Percentiles rank a stretch among this genome's conserved stretches.
These are phyloP conservation scores for Cataglyphis cursor DNA, from an alignment of 2,888 invertebrate species.

Conservation along the genomic window DNA sequence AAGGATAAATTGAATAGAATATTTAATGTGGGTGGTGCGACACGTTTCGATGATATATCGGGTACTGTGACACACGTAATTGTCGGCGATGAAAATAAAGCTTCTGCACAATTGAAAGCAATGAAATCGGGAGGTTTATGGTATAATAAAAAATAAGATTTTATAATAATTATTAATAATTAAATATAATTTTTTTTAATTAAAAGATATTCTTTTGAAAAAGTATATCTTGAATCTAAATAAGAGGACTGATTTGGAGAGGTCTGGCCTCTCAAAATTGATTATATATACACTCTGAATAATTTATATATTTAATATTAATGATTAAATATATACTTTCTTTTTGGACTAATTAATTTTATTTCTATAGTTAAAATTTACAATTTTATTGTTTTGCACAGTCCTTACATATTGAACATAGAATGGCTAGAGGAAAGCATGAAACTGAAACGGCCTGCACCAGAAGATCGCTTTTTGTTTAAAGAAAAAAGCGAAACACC, in stretches of 20 bases:
- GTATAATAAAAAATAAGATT: conserved; percentile 68
- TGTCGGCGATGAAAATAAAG: conserved; percentile 89
- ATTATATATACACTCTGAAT: background rate
- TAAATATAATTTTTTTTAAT: background rate
- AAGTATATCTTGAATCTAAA: background rate
- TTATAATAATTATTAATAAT: too few species aligned
- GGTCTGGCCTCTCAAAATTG: background rate
- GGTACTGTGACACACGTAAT: conserved; percentile 94
- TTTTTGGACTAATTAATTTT: background rate
- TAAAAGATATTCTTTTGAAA: background rate
- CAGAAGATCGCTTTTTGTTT: conserved; percentile 87
- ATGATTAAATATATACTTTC: background rate
- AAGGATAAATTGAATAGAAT: conserved; percentile 91
- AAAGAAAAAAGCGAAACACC: conserved; percentile 65
- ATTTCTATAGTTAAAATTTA: background rate
- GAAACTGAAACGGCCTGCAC: conserved; percentile 88
- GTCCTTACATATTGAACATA: conserved; percentile 90
- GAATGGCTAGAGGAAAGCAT: conserved; percentile 94
- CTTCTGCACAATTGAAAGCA: conserved; percentile 87
- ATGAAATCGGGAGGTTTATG: conserved; percentile 80
- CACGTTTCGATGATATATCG: conserved; percentile 92
- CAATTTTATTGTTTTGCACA: conserved; percentile 67
- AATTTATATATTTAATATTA: background rate
- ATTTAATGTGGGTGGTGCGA: conserved; percentile 94
- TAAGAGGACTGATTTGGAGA: background rate